These are phyloP conservation scores for Cynaeus angustus DNA, from an alignment of 2,888 invertebrate species.

Conservation along the genomic window DNA sequence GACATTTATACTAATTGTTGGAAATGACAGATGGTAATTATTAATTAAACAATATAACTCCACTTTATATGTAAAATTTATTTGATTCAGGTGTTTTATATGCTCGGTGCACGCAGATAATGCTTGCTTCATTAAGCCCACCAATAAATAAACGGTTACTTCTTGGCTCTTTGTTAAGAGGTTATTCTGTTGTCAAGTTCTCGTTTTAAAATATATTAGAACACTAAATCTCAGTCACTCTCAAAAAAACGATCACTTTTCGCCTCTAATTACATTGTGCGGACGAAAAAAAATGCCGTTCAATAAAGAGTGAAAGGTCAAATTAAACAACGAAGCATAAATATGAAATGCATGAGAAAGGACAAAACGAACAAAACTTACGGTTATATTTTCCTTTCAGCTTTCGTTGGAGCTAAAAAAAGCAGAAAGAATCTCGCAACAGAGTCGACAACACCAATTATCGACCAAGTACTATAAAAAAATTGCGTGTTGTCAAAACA, in stretches of 20 bases:
- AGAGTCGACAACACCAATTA: conserved; percentile 12
- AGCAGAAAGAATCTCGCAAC: conserved; percentile 2
- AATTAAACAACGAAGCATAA: background rate
- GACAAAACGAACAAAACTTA: background rate
- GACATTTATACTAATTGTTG: conserved; percentile 15
- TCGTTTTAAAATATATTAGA: too few species aligned
- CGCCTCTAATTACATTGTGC: too few species aligned
- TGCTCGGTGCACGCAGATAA: conserved; percentile 7
- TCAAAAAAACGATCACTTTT: too few species aligned
- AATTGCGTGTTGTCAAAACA: conserved; percentile 10
- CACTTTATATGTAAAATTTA: background rate
- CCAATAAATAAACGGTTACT: background rate
- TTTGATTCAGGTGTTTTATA: conserved; percentile 23
- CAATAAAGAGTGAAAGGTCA: conserved; percentile 1
- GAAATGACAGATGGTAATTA: conserved; percentile 2
- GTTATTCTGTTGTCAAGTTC: too few species aligned
- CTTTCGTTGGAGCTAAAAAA: conserved; percentile 5
- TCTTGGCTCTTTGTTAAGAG: too few species aligned
- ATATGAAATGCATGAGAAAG: background rate
- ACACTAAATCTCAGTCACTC: too few species aligned
- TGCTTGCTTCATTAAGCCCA: background rate
- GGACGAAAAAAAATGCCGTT: background rate
- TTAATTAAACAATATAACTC: conserved; percentile 16
- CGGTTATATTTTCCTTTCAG: conserved; percentile 4
- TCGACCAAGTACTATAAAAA: background rate